Evolutionary conservation across 2,113 vertebrate genomes (phyloP).

Genomic region (Strix uralensis): DNA sequence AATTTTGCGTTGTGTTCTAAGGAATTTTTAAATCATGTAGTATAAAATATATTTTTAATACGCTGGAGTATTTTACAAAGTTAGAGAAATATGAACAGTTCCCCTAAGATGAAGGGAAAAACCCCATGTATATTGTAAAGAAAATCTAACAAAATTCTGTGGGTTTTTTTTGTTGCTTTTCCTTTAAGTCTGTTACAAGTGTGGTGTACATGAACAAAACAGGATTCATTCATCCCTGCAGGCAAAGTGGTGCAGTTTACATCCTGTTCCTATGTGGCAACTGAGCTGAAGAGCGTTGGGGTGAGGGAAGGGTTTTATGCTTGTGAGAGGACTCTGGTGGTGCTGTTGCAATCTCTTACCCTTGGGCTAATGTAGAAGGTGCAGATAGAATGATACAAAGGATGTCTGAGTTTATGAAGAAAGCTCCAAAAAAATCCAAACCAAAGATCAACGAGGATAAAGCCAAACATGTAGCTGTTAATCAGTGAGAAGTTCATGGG

Average conservation of each 20-base stretch:
- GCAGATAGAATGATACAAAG: background rate
- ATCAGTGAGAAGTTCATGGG: background rate
- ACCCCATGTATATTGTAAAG: rapidly evolving
- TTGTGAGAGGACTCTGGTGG: background rate
- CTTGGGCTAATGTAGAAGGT: background rate
- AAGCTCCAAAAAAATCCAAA: background rate
- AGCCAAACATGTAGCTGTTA: background rate
- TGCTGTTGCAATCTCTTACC: background rate
- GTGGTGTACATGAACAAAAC: background rate
- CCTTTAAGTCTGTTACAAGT: background rate
- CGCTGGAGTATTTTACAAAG: background rate
- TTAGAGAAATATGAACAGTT: background rate
- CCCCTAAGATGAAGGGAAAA: background rate
- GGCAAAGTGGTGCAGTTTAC: background rate
- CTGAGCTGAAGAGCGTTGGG: background rate
- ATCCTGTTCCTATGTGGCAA: background rate
- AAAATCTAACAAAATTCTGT: background rate
- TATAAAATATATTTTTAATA: background rate
- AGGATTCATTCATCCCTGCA: background rate
- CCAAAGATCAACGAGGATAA: background rate
- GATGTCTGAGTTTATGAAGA: background rate
- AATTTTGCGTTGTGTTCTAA: background rate
- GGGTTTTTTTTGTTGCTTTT: background rate
- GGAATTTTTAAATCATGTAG: background rate
- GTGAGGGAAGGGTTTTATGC: background rate